Evolutionary conservation across 2,797 vertebrate species (phyloP).

Genomic region (Antennarius maculatus): DNA sequence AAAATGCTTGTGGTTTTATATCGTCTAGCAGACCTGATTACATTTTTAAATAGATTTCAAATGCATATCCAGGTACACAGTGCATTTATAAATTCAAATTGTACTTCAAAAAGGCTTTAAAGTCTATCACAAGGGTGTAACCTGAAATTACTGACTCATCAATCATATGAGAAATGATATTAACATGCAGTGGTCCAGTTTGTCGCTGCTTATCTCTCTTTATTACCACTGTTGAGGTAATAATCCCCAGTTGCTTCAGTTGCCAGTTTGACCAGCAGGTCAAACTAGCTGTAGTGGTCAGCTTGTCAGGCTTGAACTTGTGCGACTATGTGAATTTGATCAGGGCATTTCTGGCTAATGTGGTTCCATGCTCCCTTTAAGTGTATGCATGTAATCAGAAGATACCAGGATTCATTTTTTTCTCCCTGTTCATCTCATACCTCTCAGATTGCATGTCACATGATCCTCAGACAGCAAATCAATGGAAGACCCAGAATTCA

Average conservation of each 20-base stretch:
- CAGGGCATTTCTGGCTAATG: neutral
- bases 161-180: neutral
- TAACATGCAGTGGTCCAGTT: neutral
- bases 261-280: too few relatives aligned
- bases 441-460: constrained; percentile 71
- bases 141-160: neutral
- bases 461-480: constrained; percentile 60
- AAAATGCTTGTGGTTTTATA: neutral
- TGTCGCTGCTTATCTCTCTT: neutral
- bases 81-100: neutral
- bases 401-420: neutral
- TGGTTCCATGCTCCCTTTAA: neutral
- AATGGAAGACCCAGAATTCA: constrained; percentile 69
- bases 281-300: too few relatives aligned
- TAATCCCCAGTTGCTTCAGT: too few relatives aligned
- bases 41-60: neutral
- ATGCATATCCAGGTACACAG: neutral
- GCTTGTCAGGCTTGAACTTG: too few relatives aligned
- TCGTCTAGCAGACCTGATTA: neutral
- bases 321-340: too few relatives aligned
- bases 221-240: too few relatives aligned
- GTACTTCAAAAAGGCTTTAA: neutral
- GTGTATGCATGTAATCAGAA: neutral
- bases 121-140: too few relatives aligned
- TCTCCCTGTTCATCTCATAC: neutral